Evolutionary conservation across 1,140 invertebrate genomes (phyloP).

Genomic region (Halictus rubicundus): DNA sequence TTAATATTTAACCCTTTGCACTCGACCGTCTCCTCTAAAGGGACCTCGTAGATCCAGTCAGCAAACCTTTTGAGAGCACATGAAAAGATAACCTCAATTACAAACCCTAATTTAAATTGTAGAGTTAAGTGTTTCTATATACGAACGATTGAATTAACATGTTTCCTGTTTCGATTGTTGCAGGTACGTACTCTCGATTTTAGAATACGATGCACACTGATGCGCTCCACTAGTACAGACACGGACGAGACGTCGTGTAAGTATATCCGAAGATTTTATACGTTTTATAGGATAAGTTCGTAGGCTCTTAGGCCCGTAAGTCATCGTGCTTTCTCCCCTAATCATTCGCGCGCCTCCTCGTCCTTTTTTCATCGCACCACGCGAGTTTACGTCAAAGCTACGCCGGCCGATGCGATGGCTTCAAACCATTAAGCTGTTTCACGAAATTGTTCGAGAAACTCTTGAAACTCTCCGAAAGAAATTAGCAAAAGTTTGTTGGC

Average conservation of each 20-base stretch:
- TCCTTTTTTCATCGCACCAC: neutral
- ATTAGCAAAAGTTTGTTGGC: neutral
- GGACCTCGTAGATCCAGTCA: too few species aligned
- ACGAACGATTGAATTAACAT: neutral
- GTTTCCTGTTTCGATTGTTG: slow-evolving; percentile 36
- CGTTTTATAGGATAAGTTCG: neutral
- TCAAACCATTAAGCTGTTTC: neutral
- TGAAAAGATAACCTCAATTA: too few species aligned
- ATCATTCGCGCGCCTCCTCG: neutral
- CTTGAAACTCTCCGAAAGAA: neutral
- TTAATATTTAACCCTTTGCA: too few species aligned
- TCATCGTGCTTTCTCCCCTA: too few species aligned
- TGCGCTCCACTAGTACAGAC: slow-evolving; percentile 38
- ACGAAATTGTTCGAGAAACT: neutral
- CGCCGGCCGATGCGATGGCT: neutral
- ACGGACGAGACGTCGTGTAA: slow-evolving; percentile 51
- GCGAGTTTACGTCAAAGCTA: neutral
- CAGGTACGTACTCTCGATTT: slow-evolving; percentile 58
- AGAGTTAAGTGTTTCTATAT: too few species aligned
- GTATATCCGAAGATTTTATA: slow-evolving; percentile 29
- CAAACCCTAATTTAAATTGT: too few species aligned
- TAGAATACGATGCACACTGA: slow-evolving; percentile 32
- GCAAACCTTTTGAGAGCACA: too few species aligned
- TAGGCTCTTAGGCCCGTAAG: neutral
- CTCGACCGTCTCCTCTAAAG: too few species aligned